A percentile compares a stretch with the other conserved stretches of the same genome.
phyloP scores from a whole-genome alignment of 2,113 vertebrate species.

The Helogale parvula region DNA sequence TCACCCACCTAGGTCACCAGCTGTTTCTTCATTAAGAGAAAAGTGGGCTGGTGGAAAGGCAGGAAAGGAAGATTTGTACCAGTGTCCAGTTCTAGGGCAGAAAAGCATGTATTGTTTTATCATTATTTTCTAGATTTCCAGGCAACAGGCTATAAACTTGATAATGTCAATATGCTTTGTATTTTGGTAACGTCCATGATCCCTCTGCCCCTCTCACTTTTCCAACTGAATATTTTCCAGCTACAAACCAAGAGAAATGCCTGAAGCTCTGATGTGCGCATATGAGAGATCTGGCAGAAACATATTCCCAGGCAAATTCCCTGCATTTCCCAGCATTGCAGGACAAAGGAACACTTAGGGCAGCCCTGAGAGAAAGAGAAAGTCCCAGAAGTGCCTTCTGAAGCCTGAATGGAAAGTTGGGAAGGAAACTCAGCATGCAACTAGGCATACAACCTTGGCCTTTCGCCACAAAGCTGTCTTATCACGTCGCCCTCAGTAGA shows the following conservation, averaged over 20 bases:
- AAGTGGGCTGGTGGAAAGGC: neutral
- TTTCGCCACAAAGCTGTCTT: neutral
- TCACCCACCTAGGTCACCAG: neutral
- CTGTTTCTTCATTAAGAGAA: neutral
- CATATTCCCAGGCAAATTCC: neutral
- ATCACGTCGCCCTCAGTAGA: neutral
- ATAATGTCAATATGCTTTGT: neutral
- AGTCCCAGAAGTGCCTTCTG: neutral
- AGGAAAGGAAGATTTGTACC: neutral
- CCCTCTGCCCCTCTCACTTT: neutral
- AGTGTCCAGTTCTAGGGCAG: neutral
- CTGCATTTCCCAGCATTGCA: neutral
- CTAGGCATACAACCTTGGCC: rapidly evolving
- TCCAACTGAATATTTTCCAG: neutral
- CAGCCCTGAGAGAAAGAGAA: neutral
- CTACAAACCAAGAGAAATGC: neutral
- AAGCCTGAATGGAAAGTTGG: neutral
- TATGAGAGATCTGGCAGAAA: neutral
- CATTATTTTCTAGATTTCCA: neutral
- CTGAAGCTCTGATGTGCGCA: neutral
- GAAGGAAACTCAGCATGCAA: neutral
- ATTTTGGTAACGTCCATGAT: too few species aligned
- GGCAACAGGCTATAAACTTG: neutral
- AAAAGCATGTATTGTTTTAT: neutral
- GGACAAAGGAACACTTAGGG: neutral